Evolutionary conservation across 2,888 invertebrate species (phyloP), one percentile per base, ranked within the genome.

Genomic region (Rhyacophila evoluta): DNA sequence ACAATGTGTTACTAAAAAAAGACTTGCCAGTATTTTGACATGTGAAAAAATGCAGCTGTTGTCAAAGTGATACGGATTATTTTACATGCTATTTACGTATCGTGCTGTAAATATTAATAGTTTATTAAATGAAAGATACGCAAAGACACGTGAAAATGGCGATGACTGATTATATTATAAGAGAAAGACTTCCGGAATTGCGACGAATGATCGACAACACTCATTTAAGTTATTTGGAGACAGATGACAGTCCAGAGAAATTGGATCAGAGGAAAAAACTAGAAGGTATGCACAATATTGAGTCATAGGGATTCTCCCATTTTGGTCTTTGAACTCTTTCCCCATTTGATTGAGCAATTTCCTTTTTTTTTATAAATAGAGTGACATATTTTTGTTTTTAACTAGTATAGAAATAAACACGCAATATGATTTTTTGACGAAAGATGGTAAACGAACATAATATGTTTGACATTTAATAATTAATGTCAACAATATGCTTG

Each of bases 211-310:
- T 96, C 84, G 92, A 95, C 84, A 91, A 92, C 83, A 91, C 93
- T 74, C 96, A 96, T 88, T 92, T 95, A 87, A 92, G 91, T 83
- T 96, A 95, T 87, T 89, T 96, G 79, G 93, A 94, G 85, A 93
- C 94, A 27, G 95, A 96, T 84, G 95, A 95, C 84, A 94, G 94
- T 85, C 92, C 94, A 11, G 91, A 93, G 83, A 95, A 95, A 85
- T 87, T 95, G 73, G 92, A 94, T 81, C 93, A 94, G 84, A 91
- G 94, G 84, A 92, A 92, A 83, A 94, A 94, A 86, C 87, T 96
- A 28, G 95, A 95, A 92, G 94, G 95, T 95, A 86, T 41, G 67
- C 27, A 8, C 8, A 0, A 55, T 55, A n/a, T 27, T 55, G n/a
- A n/a, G n/a, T n/a, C n/a, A n/a, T n/a, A n/a, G n/a, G n/a, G n/a